Evolutionary conservation across 2,888 invertebrate genomes (phyloP), one percentile per base, ranked within the genome.

Genomic region (Tipula lateralis): DNA sequence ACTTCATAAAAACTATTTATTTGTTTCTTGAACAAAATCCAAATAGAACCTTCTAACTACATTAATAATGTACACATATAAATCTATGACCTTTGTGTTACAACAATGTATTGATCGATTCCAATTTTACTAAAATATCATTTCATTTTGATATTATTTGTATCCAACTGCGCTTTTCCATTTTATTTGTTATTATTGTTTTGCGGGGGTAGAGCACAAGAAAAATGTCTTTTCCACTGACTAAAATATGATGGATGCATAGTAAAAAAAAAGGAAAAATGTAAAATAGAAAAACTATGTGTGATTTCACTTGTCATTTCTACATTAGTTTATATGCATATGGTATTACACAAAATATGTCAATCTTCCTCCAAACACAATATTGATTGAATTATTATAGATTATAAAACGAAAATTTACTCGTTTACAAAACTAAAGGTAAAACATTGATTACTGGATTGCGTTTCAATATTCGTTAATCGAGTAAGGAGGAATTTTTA

Each of bases 131-230:
- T 66, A 66, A 66, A 66, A 66, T 66, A 66, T 66, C 66, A 66
- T 66, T 9, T 66, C 66, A 66, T 66, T 66, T 66, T 1, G 66
- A 24, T 66, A 66, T 66, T 66, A 66, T 66, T 66, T 66, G 24
- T 66, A 66, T 66, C 66, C 66, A 66, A 66, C 66, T 66, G 66
- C 66, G 66, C 66, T 66, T 66, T 66, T 66, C 66, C 5, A 66
- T 66, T 66, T 66, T 24, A n/a, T n/a, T n/a, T n/a, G n/a, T 66
- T 66, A 24, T 66, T 19, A 24, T 44, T n/a, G 1, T 66, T 66
- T 66, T 24, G n/a, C n/a, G n/a, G n/a, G 66, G 9, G 24, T 9
- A 19, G 66, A 66, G 24, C 66, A 66, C 7, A 66, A 24, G 66
- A 9, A 66, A 66, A 66, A 66, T 9, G 9, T 66, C 19, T 66